Base-by-base conservation (phyloP, 30 jellyfish, hydroid and myxozoan genomes). In the Clytia hemisphaerica region DNA sequence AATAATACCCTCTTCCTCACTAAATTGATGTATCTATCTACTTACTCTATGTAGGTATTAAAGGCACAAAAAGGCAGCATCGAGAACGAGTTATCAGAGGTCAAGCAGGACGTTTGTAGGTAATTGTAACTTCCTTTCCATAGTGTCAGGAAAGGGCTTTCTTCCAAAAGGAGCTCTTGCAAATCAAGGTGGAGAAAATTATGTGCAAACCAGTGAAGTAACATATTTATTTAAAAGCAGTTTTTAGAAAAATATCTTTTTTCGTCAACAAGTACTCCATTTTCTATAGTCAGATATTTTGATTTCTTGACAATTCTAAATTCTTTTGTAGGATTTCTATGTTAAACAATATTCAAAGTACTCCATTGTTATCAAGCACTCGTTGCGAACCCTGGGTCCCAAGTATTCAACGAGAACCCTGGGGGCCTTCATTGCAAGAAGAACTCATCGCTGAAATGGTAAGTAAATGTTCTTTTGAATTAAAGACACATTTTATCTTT, bases 41-140 rank as follows among this genome's bases (percentile, higher is more conserved):
- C 14, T 37, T 25, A 60, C 37, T 1, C 0, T 46, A 30, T 37
- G 34, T 36, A 83, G 95, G 86, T 82, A 0, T 74, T 83, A 49
- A 83, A 83, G 48, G 92, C 95, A 15, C 86, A 83, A 60, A 83
- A 76, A 57, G 76, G 57, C 36, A 83, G 64, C 29, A 40, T 76
- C 6, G 88, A 83, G 28, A 82, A 65, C 6, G 95, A 83, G 25
- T 45, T 83, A 3, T 69, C 79, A 35, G 95, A 83, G 37, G 45
- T 84, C 21, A 75, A 67, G 45, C 95, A 83, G 54, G 95, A 83
- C 46, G 61, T 83, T 22, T 40, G 83, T 71, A 83, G 89, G 95
- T 83, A 48, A 19, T 78, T 73, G 24, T 24, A 14, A 53, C 14
- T 0, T 12, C 0, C 27, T 30, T 9, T 24, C n/a, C 38, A 58